A percentile compares a stretch with the other conserved stretches of the same genome.
These are phyloP conservation scores for Hirudinaria manillensis DNA, from an alignment of 2,888 invertebrate species.

Conservation along the genomic window DNA sequence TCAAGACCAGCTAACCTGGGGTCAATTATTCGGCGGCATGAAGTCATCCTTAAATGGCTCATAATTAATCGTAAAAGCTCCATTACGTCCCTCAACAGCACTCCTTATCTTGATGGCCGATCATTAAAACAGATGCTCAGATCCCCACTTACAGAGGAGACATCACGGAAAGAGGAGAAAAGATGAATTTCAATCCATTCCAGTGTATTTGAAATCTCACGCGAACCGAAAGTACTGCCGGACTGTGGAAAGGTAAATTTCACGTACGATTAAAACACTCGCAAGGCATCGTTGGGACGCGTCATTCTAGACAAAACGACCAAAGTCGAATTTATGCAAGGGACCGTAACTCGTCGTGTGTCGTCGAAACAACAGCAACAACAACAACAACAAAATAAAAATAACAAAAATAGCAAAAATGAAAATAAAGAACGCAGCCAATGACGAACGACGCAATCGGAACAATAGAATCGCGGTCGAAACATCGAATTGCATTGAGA, in stretches of 20 bases:
- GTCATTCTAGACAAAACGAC: too few relatives aligned
- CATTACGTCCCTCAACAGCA: not conserved
- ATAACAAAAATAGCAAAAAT: slow-evolving; percentile 1
- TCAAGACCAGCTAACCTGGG: slow-evolving; percentile 7
- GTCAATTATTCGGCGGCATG: not conserved
- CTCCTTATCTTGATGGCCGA: not conserved
- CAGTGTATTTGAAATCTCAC: too few relatives aligned
- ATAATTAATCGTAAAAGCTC: slow-evolving; percentile 10
- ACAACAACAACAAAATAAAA: not conserved
- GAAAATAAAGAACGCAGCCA: not conserved
- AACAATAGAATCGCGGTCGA: too few relatives aligned
- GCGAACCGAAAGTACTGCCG: too few relatives aligned
- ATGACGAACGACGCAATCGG: not conserved
- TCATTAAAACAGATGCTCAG: too few relatives aligned
- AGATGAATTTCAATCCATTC: too few relatives aligned
- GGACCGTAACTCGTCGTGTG: not conserved
- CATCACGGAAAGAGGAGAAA: too few relatives aligned
- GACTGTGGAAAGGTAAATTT: too few relatives aligned
- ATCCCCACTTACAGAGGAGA: too few relatives aligned
- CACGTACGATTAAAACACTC: too few relatives aligned
- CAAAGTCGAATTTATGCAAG: too few relatives aligned
- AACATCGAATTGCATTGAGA: not conserved
- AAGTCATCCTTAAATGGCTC: not conserved
- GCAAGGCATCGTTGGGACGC: too few relatives aligned
- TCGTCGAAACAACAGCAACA: not conserved